Evolutionary conservation across 2,113 vertebrate species (phyloP).

Genomic region (Saimiri boliviensis): DNA sequence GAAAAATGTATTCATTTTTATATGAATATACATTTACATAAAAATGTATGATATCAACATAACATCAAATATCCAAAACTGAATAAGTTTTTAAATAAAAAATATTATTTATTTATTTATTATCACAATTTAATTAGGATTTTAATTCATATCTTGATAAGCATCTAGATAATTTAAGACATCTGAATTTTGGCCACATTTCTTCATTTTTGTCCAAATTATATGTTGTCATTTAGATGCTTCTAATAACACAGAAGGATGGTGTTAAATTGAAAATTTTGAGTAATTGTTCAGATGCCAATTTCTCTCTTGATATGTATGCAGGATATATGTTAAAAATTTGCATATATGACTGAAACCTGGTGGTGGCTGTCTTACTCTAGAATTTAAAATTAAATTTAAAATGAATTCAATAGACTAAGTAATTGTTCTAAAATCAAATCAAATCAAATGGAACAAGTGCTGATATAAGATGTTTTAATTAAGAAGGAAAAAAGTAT

Average conservation of each 20-base stretch:
- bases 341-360: not conserved
- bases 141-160: not conserved
- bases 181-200: constrained; percentile 4
- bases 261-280: constrained; percentile 7
- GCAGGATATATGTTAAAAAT: not conserved
- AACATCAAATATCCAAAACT: not conserved
- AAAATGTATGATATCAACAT: not conserved
- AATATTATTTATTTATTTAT: not conserved
- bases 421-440: not conserved
- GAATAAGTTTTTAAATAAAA: not conserved
- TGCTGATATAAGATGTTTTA: not conserved
- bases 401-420: not conserved
- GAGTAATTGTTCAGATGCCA: not conserved
- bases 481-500: constrained; percentile 15
- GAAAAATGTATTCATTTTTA: not conserved
- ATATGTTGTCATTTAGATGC: not conserved
- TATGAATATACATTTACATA: no score
- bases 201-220: not conserved
- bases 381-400: constrained; percentile 60
- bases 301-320: not conserved
- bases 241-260: not conserved
- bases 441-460: not conserved
- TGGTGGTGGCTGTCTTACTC: not conserved
- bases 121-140: not conserved
- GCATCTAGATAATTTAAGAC: constrained; percentile 13